A percentile compares a stretch with the other conserved stretches of the same genome.
phyloP scores from a whole-genome alignment of 2,888 invertebrate species.

The Mystacides longicornis region DNA sequence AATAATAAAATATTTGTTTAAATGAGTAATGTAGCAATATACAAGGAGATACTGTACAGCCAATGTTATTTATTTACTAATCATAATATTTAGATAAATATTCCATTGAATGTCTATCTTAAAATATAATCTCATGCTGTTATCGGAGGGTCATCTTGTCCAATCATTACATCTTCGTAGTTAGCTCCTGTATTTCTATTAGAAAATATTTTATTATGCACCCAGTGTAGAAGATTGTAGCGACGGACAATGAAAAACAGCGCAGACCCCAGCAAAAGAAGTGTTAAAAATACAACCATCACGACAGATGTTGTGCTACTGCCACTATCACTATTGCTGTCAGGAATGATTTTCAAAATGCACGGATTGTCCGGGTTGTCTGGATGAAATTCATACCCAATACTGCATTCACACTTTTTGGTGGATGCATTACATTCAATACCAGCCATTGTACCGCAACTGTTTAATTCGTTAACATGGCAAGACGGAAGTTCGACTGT shows the following conservation, averaged over 20 bases:
- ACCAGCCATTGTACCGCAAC: slow-evolving; percentile 32
- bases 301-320: slow-evolving; percentile 32
- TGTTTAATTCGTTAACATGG: slow-evolving; percentile 33
- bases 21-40: not conserved
- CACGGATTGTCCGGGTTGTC: slow-evolving; percentile 26
- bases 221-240: slow-evolving; percentile 42
- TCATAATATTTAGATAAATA: not conserved
- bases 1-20: not conserved
- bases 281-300: slow-evolving; percentile 38
- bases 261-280: slow-evolving; percentile 39
- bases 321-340: slow-evolving; percentile 32
- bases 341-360: slow-evolving; percentile 31
- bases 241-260: slow-evolving; percentile 41
- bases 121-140: slow-evolving; percentile 33
- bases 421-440: slow-evolving; percentile 36
- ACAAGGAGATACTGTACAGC: not conserved
- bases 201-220: slow-evolving; percentile 38
- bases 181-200: slow-evolving; percentile 41
- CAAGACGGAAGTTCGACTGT: slow-evolving; percentile 48
- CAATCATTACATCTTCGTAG: slow-evolving; percentile 51
- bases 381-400: slow-evolving; percentile 15
- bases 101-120: not conserved
- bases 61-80: not conserved
- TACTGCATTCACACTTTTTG: slow-evolving; percentile 34
- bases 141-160: slow-evolving; percentile 46